Base-by-base conservation (phyloP, 1,140 invertebrate species). In the Conus betulinus region DNA sequence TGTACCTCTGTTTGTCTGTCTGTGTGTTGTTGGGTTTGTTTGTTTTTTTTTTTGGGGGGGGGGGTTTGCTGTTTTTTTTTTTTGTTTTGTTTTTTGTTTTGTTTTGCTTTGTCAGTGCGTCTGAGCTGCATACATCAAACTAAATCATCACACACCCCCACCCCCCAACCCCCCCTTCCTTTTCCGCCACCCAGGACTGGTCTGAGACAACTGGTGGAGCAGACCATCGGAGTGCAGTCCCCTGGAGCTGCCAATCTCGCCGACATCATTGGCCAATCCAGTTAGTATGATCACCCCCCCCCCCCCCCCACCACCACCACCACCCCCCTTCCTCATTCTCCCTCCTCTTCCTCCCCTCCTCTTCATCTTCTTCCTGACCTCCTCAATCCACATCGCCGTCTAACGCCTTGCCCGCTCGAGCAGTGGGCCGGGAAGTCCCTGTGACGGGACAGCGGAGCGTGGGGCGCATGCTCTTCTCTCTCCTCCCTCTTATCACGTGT, bases 231-330 rank as follows among this genome's bases (percentile, higher is more conserved):
- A 13, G 39, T 55, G 23, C 67, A 25, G 57, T 10, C 25, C 27
- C 10, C 23, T 20, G 87, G 87, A 55, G 87, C 81, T 5, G 81
- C 57, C 63, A 74, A 53, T 51, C 81, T 88, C 10, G n/a, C 87
- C 51, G 87, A 84, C 20, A 84, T 88, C 52, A 74, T 88, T 51
- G 79, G 82, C 11, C 87, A 88, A 84, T 84, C 87, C 87, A 88
- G 87, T 88, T 88, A 88, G 87, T 88, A 88, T 88, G 87, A 57
- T 81, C 55, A 27, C 27, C 39, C 60, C 23, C 57, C 51, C 15
- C 7, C 79, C 8, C 25, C 71, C 51, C 25, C 23, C 85, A 5
- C 13, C 51, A 55, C 39, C 85, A 5, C 20, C n/a, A 17, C n/a
- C 23, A 79, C 52, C 51, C 25, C n/a, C n/a, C 85, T n/a, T 27